A percentile compares a stretch with the other conserved stretches of the same genome.
Evolutionary conservation across 2,113 vertebrate species (phyloP).

Genomic region (Syngnathus scovelli): DNA sequence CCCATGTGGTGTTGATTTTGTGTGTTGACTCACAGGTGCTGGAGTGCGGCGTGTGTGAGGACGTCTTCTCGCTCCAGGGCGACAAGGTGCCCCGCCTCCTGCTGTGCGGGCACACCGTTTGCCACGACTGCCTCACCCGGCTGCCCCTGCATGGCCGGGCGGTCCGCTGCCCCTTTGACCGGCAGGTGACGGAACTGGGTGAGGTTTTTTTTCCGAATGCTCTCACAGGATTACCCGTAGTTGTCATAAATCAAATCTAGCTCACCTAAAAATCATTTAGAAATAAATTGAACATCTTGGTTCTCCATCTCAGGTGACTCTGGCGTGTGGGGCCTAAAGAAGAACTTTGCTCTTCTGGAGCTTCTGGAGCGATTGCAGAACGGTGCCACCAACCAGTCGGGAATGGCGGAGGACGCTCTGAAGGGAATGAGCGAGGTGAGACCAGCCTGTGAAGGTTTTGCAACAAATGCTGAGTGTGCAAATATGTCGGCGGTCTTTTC

Average conservation of each 20-base stretch:
- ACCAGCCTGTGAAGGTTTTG: too few relatives aligned
- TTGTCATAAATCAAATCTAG: too few relatives aligned
- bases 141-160: slow-evolving; percentile 91
- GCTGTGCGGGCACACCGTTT: slow-evolving; percentile 94
- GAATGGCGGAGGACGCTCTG: slow-evolving; percentile 81
- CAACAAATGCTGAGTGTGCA: too few relatives aligned
- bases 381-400: slow-evolving; percentile 83
- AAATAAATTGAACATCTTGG: neutral
- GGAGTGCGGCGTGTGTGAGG: slow-evolving; percentile 96
- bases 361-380: slow-evolving; percentile 94
- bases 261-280: neutral
- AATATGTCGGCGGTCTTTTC: too few relatives aligned
- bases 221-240: too few relatives aligned
- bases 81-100: slow-evolving; percentile 94
- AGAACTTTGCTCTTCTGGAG: slow-evolving; percentile 96
- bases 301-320: slow-evolving; percentile 78
- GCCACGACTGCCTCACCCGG: slow-evolving; percentile 93
- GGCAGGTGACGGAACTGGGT: slow-evolving; percentile 95
- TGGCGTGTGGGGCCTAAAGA: slow-evolving; percentile 97
- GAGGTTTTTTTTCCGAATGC: slow-evolving; percentile 43
- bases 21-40: slow-evolving; percentile 74
- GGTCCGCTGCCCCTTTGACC: slow-evolving; percentile 93
- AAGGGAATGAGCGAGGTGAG: slow-evolving; percentile 90
- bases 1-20: neutral
- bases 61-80: slow-evolving; percentile 95